Conservation (phyloP, 2,113 vertebrate species). For the Atherinomorus stipes region DNA sequence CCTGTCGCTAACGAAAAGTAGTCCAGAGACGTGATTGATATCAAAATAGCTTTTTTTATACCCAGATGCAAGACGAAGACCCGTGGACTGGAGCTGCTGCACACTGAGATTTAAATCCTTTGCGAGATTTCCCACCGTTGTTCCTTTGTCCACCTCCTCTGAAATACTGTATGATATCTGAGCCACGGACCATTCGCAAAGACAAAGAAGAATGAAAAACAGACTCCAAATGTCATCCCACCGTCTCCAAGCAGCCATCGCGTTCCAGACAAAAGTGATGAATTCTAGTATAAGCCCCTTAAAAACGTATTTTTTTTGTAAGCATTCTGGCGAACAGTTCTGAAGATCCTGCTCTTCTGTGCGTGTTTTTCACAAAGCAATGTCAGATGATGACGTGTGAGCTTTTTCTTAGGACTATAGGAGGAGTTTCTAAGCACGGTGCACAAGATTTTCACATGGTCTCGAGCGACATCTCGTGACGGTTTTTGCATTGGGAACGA, state of each 20-base stretch:
- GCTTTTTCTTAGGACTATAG: constrained; percentile 23
- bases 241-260: constrained; percentile 59
- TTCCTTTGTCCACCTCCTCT: constrained; percentile 80
- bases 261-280: not conserved
- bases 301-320: constrained; percentile 1
- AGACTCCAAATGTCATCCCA: constrained; percentile 30
- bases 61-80: constrained; percentile 70
- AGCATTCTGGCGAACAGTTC: not conserved
- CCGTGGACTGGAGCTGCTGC: constrained; percentile 65
- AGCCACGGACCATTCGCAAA: constrained; percentile 58
- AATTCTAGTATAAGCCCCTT: not conserved
- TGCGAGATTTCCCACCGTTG: constrained; percentile 80
- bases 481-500: not conserved
- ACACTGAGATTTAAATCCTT: constrained; percentile 79
- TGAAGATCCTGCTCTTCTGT: not conserved
- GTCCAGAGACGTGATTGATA: constrained; percentile 73
- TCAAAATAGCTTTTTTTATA: constrained; percentile 73
- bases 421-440: constrained; percentile 36
- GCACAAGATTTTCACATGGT: constrained; percentile 48
- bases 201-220: constrained; percentile 69
- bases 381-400: constrained; percentile 49
- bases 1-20: constrained; percentile 73
- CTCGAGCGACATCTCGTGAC: constrained; percentile 75
- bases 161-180: constrained; percentile 79
- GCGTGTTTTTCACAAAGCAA: constrained; percentile 46